Base-by-base conservation (phyloP, 2,113 vertebrate genomes). In the Cryptomyrus ogoouensis region DNA sequence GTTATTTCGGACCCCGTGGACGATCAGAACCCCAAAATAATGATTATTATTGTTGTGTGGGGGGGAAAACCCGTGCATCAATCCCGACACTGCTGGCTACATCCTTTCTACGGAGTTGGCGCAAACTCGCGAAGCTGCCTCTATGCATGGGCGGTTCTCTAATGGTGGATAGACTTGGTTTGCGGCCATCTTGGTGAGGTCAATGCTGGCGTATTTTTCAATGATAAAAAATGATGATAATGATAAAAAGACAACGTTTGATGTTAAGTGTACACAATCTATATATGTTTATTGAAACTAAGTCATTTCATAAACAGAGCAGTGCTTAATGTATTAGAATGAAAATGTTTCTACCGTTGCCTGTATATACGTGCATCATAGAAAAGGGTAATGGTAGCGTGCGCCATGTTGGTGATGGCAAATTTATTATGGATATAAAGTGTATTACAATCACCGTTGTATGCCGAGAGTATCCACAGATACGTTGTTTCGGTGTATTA, bases 11-110 rank as follows among this genome's bases (percentile, higher is more conserved):
- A 70, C 62, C 74, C 58, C 19, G 46, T 3, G 53, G 46, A 89
- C 1, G 17, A 85, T 88, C 77, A 80, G 50, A 83, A 84, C 39
- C 62, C 24, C 42, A 77, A 17, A 47, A 80, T 27, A 47, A 91
- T 92, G 85, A 91, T 70, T 95, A 93, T 96, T 96, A 94, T 96
- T 96, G 95, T 96, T 96, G 91, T 96, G 93, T 93, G 21, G 77
- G 44, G 93, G 52, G 83, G 47, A 91, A 94, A 93, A 91, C 88
- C 93, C 92, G 90, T 92, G 93, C 94, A 84, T 90, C 87, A 92
- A 86, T 88, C 90, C 90, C 91, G 93, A 94, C 94, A 92, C 93
- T 92, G 91, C 91, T 92, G 93, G 93, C 94, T 94, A 95, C 94
- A 96, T 96, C 93, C 94, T 95, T 93, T 92, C 93, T 88, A 91